These are phyloP conservation scores for Arctia plantaginis DNA, from an alignment of 2,888 invertebrate species.

Conservation along the genomic window DNA sequence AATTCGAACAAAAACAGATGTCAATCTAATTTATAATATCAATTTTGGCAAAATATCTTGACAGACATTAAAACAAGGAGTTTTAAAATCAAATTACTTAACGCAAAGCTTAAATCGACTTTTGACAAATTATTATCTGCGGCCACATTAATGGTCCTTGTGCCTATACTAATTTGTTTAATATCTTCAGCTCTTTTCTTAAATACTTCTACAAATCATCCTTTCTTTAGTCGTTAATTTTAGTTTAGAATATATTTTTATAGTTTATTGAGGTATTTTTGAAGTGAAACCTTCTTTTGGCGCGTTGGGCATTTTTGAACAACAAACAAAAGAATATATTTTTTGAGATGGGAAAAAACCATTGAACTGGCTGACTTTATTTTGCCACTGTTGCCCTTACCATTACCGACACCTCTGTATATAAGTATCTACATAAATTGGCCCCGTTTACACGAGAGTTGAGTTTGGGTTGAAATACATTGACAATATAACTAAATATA, in stretches of 20 bases:
- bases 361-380: no score
- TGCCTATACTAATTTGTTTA: slow-evolving; percentile 7
- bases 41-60: not conserved
- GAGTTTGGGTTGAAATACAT: no score
- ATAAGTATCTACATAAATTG: no score
- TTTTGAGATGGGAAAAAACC: no score
- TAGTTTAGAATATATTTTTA: not conserved
- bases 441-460: no score
- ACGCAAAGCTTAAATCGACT: not conserved
- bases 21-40: not conserved
- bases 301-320: no score
- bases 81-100: slow-evolving; percentile 17
- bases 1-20: not conserved
- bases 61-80: slow-evolving; percentile 2
- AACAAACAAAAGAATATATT: no score
- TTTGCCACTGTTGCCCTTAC: no score
- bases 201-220: not conserved
- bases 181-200: slow-evolving; percentile 7
- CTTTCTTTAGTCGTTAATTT: not conserved
- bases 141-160: slow-evolving; percentile 5
- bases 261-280: not conserved
- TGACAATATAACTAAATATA: no score
- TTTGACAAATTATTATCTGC: slow-evolving; percentile 10
- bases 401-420: no score
- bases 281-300: no score